phyloP scores from a whole-genome alignment of 1,140 invertebrate genomes.

The Portunus trituberculatus region DNA sequence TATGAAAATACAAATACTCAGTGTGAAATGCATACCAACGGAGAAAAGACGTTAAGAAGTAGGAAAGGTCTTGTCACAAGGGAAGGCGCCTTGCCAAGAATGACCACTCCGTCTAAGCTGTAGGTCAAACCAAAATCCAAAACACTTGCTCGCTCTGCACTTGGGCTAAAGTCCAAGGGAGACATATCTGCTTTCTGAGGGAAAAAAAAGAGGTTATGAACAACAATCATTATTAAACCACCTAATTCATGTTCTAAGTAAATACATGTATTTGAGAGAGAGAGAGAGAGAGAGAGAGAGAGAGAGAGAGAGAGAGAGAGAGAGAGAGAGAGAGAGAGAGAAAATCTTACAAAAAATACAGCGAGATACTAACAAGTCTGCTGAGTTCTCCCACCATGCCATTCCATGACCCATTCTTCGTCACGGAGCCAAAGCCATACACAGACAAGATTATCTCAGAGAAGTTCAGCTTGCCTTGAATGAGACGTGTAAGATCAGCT shows the following conservation, averaged over 20 bases:
- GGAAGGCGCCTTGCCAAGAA: constrained; percentile 48
- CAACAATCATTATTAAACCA: background rate
- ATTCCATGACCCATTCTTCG: constrained; percentile 60
- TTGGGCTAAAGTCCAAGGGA: constrained; percentile 51
- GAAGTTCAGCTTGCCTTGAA: constrained; percentile 39
- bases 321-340: background rate
- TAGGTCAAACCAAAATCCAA: constrained; percentile 45
- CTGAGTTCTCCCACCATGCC: constrained; percentile 58
- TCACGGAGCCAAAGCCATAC: constrained; percentile 52
- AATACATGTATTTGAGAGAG: background rate
- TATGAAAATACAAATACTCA: background rate
- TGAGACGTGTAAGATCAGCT: constrained; percentile 16
- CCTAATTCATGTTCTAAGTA: background rate
- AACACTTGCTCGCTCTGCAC: constrained; percentile 6
- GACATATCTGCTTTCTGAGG: constrained; percentile 58
- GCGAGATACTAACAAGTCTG: constrained; percentile 21
- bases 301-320: background rate
- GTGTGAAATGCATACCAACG: constrained; percentile 9
- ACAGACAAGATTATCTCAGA: background rate
- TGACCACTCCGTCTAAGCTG: constrained; percentile 49
- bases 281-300: too few species aligned
- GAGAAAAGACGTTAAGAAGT: constrained; percentile 56
- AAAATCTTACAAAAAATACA: background rate
- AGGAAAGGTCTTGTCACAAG: constrained; percentile 42
- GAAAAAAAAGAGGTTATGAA: background rate